Evolutionary conservation across 2,113 vertebrate species (phyloP).

Genomic region (Antennarius striatus): DNA sequence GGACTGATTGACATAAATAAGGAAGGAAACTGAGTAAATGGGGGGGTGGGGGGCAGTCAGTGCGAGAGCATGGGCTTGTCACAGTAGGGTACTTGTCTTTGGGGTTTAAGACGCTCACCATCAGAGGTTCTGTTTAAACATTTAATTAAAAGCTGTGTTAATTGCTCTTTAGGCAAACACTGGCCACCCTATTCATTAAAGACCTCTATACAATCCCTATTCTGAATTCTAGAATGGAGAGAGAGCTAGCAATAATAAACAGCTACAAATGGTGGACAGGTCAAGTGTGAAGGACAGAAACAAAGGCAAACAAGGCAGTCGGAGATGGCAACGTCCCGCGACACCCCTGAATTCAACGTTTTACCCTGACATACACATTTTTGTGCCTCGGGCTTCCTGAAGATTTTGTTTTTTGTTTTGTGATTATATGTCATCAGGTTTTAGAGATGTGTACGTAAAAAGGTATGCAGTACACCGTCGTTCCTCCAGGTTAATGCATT

Average conservation of each 20-base stretch:
- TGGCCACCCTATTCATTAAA: conserved; percentile 87
- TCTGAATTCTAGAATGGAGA: conserved; percentile 71
- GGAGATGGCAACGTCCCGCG: too few species aligned
- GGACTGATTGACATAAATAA: too few species aligned
- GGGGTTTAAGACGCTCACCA: conserved; percentile 80
- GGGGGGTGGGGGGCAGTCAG: too few species aligned
- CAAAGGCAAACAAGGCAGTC: conserved; percentile 38
- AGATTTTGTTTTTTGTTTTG: too few species aligned
- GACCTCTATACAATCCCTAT: conserved; percentile 70
- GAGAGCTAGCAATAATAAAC: conserved; percentile 85
- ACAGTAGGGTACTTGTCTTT: conserved; percentile 65
- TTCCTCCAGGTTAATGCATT: too few species aligned
- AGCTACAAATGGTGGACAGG: conserved; percentile 80
- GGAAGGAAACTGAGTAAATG: too few species aligned
- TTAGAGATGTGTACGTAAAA: too few species aligned
- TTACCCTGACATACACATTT: too few species aligned
- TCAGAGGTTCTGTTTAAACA: conserved; percentile 88
- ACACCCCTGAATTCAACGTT: too few species aligned
- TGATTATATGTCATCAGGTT: too few species aligned
- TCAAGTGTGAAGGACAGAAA: conserved; percentile 76
- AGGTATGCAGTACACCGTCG: too few species aligned
- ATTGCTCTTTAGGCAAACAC: conserved; percentile 88
- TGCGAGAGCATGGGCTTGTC: neutral
- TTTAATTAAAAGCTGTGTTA: conserved; percentile 97
- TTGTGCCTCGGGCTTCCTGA: too few species aligned